Percentiles rank a stretch among this genome's conserved stretches.
Conservation (phyloP, 2,113 vertebrate genomes). For the Salvelinus namaycush region DNA sequence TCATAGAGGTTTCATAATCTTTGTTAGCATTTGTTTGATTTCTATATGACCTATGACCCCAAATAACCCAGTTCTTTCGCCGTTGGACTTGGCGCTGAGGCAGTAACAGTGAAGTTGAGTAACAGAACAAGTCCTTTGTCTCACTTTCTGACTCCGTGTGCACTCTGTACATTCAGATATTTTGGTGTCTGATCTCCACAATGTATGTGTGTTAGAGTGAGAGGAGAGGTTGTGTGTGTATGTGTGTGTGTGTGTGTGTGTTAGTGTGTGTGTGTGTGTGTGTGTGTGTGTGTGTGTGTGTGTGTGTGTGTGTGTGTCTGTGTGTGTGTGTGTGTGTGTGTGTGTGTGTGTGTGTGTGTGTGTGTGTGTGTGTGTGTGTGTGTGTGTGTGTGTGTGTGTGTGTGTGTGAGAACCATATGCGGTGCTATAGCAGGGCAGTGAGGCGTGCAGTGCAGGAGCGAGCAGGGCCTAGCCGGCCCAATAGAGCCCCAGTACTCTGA, state of each 20-base stretch:
- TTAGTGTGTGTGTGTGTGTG: not conserved
- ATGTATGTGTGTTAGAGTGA: not conserved
- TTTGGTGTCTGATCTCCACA: not conserved
- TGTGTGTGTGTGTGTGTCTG: not conserved
- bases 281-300: not conserved
- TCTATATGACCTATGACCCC: not conserved
- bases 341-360: not conserved
- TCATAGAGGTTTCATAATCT: no score
- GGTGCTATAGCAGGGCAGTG: constrained; percentile 71
- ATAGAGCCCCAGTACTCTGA: constrained; percentile 72
- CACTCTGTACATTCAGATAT: no score
- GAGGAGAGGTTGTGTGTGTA: not conserved
- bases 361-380: constrained; percentile 11
- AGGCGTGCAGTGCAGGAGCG: constrained; percentile 84
- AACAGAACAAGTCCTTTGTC: no score
- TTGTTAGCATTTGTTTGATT: not conserved
- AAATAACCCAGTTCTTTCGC: no score
- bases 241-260: not conserved
- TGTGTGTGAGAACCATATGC: constrained; percentile 72
- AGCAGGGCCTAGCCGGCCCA: constrained; percentile 78
- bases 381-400: constrained; percentile 35
- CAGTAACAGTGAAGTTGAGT: not conserved
- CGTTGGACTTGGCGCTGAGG: not conserved
- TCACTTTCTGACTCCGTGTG: not conserved
- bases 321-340: no score